Conservation (phyloP, 2,797 vertebrate genomes). For the Hydrophis major region DNA sequence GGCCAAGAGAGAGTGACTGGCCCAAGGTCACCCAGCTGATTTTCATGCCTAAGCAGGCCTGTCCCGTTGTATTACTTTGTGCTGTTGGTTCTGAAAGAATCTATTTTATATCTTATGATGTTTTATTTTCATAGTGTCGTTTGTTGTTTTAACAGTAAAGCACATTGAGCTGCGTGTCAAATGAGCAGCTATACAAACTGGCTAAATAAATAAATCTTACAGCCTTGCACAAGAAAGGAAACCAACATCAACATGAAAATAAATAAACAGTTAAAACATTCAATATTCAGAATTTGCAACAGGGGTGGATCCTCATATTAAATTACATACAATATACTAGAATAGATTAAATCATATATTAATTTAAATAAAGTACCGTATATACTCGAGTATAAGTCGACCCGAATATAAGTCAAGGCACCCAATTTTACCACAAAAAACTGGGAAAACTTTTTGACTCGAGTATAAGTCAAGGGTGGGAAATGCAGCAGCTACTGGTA, state of each 20-base stretch:
- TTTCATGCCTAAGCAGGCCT: not conserved
- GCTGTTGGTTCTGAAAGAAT: not conserved
- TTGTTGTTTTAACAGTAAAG: not conserved
- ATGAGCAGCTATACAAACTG: not conserved
- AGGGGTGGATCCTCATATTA: not conserved
- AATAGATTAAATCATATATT: not conserved
- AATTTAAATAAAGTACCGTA: not conserved
- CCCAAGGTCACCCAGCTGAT: not conserved
- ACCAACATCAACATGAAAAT: not conserved
- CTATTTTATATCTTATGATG: not conserved
- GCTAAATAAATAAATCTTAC: not conserved
- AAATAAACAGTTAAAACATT: not conserved
- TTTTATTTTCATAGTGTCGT: not conserved
- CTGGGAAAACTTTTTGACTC: no score
- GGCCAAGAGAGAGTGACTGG: not conserved
- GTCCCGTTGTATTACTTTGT: not conserved
- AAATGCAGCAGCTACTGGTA: no score
- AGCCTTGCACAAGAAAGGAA: not conserved
- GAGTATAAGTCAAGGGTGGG: no score
- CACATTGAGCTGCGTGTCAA: not conserved
- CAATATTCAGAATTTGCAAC: not conserved
- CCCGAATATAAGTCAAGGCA: no score
- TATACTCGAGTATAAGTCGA: no score
- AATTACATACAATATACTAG: not conserved
- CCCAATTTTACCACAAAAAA: no score